Conservation (phyloP, 2,113 vertebrate genomes). For the Pyxicephalus adspersus region DNA sequence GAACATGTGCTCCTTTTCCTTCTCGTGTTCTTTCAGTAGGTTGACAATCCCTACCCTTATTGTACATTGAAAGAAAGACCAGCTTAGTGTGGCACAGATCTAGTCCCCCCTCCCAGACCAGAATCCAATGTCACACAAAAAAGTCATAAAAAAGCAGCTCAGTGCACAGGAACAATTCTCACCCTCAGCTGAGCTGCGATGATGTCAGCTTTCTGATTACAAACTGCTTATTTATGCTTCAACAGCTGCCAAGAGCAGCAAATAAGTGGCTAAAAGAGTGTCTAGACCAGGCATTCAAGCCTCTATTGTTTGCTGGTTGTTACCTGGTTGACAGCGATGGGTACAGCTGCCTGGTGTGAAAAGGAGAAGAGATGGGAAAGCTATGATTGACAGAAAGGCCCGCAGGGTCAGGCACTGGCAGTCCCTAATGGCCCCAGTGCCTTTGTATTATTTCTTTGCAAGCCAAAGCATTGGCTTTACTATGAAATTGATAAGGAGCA, state of each 20-base stretch:
- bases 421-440: slow-evolving; percentile 74
- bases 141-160: slow-evolving; percentile 70
- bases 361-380: slow-evolving; percentile 76
- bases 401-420: slow-evolving; percentile 76
- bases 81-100: slow-evolving; percentile 74
- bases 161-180: slow-evolving; percentile 82
- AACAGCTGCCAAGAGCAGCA: slow-evolving; percentile 90
- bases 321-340: slow-evolving; percentile 88
- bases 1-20: slow-evolving; percentile 45
- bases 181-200: slow-evolving; percentile 83
- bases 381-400: slow-evolving; percentile 82
- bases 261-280: slow-evolving; percentile 91
- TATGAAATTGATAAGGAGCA: slow-evolving; percentile 53
- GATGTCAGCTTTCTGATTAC: slow-evolving; percentile 90
- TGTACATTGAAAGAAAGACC: slow-evolving; percentile 71
- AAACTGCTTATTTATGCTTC: slow-evolving; percentile 90
- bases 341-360: slow-evolving; percentile 87
- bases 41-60: slow-evolving; percentile 65
- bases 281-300: slow-evolving; percentile 89
- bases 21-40: slow-evolving; percentile 56
- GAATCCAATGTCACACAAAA: slow-evolving; percentile 76
- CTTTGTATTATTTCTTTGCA: slow-evolving; percentile 74
- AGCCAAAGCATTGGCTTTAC: slow-evolving; percentile 61
- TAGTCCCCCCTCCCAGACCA: slow-evolving; percentile 72
- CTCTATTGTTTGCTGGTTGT: slow-evolving; percentile 84